phyloP scores from a whole-genome alignment of 2,888 invertebrate species.

The Brenthis hecate region DNA sequence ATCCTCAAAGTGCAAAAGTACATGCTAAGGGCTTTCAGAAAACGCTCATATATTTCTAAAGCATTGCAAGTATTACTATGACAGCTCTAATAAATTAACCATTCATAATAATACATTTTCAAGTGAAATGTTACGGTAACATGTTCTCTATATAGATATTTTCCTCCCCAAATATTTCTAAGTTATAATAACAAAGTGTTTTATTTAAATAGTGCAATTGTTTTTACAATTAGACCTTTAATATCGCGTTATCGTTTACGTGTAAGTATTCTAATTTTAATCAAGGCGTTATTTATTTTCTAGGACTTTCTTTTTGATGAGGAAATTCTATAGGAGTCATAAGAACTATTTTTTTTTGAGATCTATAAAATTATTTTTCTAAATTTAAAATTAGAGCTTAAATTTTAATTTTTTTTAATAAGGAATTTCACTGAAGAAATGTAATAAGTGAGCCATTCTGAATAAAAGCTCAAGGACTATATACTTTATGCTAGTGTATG shows the following conservation, averaged over 20 bases:
- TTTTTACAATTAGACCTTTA: background rate
- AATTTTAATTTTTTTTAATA: background rate
- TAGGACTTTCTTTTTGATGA: conserved; percentile 17
- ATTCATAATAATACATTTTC: conserved; percentile 5
- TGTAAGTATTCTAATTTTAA: background rate
- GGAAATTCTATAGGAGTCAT: conserved; percentile 5
- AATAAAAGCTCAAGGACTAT: no score
- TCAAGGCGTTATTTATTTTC: conserved; percentile 7
- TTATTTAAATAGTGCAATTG: conserved; percentile 7
- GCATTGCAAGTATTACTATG: conserved; percentile 4
- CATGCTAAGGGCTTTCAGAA: background rate
- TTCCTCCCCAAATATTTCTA: conserved; percentile 2
- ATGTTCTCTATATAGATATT: background rate
- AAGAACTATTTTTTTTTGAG: conserved; percentile 15
- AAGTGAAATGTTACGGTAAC: conserved; percentile 12
- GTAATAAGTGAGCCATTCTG: no score
- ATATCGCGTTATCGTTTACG: background rate
- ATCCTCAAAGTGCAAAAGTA: no score
- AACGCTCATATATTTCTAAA: conserved; percentile 4
- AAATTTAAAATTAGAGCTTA: background rate
- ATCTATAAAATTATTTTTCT: conserved; percentile 17
- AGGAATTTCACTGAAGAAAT: background rate
- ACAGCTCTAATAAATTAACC: background rate
- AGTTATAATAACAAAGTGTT: conserved; percentile 12
- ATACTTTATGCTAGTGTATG: no score